Conservation (phyloP, 2,113 vertebrate species). For the Neoarius graeffei region DNA sequence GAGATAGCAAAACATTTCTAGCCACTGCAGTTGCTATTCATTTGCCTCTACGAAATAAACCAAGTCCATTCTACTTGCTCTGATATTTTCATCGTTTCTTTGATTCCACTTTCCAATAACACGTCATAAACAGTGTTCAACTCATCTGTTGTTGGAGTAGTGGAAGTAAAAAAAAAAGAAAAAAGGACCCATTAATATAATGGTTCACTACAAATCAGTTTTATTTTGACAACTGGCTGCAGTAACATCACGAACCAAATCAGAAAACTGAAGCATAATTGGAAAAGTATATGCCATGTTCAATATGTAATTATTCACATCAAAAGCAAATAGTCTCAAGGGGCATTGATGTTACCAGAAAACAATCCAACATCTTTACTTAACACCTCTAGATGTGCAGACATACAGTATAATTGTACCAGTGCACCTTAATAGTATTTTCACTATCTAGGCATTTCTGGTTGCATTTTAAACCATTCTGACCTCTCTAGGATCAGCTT, state of each 20-base stretch:
- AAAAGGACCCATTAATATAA: neutral
- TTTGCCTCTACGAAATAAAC: neutral
- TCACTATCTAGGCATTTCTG: neutral
- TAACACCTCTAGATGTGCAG: neutral
- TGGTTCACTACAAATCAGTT: neutral
- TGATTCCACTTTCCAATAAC: neutral
- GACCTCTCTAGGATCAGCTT: neutral
- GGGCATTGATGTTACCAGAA: neutral
- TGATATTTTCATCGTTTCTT: neutral
- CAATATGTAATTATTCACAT: neutral
- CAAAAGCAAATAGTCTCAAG: neutral
- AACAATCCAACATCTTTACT: neutral
- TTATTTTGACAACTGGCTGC: neutral
- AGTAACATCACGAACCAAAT: neutral
- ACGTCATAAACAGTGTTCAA: neutral
- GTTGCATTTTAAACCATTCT: neutral
- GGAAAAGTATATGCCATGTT: neutral
- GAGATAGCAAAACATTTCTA: neutral
- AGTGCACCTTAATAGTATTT: neutral
- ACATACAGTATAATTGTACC: neutral
- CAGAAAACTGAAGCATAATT: neutral
- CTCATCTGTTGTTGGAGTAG: neutral
- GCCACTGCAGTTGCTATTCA: neutral
- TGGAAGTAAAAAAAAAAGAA: neutral
- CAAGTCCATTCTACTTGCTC: neutral